Conservation (phyloP, 1,140 invertebrate genomes). For the Cepaea nemoralis region DNA sequence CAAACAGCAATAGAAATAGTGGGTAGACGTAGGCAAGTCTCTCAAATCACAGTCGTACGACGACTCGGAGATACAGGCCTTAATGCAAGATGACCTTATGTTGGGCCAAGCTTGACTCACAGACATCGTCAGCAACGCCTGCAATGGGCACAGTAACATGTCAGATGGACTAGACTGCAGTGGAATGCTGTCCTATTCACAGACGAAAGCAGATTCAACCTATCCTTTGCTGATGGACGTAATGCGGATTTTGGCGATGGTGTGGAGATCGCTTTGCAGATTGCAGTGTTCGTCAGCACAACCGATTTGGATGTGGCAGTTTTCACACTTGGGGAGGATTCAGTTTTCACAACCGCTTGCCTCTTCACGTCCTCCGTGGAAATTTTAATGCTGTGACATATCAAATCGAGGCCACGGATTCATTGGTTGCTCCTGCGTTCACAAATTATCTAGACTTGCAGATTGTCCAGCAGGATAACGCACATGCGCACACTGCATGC, state of each 20-base stretch:
- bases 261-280: conserved; percentile 5
- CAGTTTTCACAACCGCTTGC: neutral
- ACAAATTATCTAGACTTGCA: too few species aligned
- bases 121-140: neutral
- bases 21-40: neutral
- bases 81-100: neutral
- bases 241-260: neutral
- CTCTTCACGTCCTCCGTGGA: neutral
- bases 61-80: conserved; percentile 3
- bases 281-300: conserved; percentile 2
- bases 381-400: conserved; percentile 6
- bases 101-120: conserved; percentile 9
- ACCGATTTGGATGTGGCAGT: neutral
- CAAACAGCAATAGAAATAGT: neutral
- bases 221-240: neutral
- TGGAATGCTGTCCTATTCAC: neutral
- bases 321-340: neutral
- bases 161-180: conserved; percentile 9
- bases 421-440: too few species aligned
- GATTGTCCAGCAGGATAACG: too few species aligned
- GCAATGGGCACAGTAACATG: neutral
- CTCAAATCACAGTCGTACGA: neutral
- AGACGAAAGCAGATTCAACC: neutral
- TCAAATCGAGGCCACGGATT: too few species aligned
- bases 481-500: too few species aligned